A percentile compares a stretch with the other conserved stretches of the same genome.
Conservation (phyloP, 2,113 vertebrate genomes). For the Notiomystis cincta region DNA sequence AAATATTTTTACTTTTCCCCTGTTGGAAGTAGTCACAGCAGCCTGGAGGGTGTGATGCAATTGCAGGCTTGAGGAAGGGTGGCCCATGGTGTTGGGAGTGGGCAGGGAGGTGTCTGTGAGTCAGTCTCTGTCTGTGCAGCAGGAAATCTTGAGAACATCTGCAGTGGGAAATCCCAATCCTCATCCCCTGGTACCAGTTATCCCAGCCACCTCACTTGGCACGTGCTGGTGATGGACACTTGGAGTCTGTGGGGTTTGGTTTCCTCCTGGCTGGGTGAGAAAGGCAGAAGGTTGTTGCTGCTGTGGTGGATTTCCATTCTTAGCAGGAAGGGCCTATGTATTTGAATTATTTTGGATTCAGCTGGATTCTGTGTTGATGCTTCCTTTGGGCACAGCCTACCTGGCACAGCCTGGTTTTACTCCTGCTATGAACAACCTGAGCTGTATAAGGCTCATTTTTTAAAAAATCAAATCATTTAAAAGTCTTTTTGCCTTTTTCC, state of each 20-base stretch:
- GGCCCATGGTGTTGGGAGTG: neutral
- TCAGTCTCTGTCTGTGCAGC: neutral
- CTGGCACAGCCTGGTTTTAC: neutral
- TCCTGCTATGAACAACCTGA: neutral
- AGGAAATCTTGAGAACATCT: conserved; percentile 15
- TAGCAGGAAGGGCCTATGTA: neutral
- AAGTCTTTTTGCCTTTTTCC: neutral
- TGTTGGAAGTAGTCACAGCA: neutral
- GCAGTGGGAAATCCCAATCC: neutral
- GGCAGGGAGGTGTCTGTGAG: conserved; percentile 35
- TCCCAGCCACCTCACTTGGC: neutral
- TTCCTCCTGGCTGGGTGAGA: neutral
- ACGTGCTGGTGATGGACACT: neutral
- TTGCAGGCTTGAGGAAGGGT: neutral
- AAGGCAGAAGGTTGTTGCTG: neutral
- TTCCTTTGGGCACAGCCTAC: neutral
- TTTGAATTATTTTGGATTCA: neutral
- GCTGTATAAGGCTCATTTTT: neutral
- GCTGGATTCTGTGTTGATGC: neutral
- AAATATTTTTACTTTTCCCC: neutral
- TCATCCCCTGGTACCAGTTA: neutral
- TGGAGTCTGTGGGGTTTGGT: neutral
- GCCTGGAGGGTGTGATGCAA: neutral
- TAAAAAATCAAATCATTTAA: neutral
- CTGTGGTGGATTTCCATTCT: neutral